phyloP scores from a whole-genome alignment of 2,888 invertebrate genomes.

The Agonopterix alstromeriana region DNA sequence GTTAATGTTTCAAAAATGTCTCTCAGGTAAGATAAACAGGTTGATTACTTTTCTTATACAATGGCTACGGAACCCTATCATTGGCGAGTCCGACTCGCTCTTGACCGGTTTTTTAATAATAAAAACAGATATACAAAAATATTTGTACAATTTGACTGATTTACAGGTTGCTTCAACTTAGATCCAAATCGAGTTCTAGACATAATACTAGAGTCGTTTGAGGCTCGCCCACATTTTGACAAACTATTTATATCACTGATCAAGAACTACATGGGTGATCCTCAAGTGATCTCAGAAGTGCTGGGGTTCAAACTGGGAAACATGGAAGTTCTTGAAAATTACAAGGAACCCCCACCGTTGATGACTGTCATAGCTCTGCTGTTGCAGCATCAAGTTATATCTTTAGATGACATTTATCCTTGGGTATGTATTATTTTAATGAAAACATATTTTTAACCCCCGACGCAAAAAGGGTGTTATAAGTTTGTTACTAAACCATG shows the following conservation, averaged over 20 bases:
- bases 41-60: no score
- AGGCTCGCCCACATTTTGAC: conserved; percentile 87
- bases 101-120: no score
- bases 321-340: conserved; percentile 74
- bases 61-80: no score
- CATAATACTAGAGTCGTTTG: conserved; percentile 97
- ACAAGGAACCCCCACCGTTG: conserved; percentile 86
- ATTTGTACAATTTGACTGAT: background rate
- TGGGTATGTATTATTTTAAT: conserved; percentile 84
- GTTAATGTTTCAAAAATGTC: no score
- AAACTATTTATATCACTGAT: conserved; percentile 89
- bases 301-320: conserved; percentile 94
- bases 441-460: background rate
- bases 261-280: conserved; percentile 91
- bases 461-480: no score
- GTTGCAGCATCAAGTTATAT: conserved; percentile 90
- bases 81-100: no score
- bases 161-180: conserved; percentile 96
- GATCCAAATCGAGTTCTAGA: conserved; percentile 99
- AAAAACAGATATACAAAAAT: no score
- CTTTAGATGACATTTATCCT: conserved; percentile 91
- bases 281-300: conserved; percentile 90
- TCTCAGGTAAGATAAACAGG: no score
- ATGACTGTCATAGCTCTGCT: conserved; percentile 94
- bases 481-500: no score